Evolutionary conservation across 2,797 vertebrate species (phyloP), one percentile per base, ranked within the genome.

Genomic region (Podargus strigoides): DNA sequence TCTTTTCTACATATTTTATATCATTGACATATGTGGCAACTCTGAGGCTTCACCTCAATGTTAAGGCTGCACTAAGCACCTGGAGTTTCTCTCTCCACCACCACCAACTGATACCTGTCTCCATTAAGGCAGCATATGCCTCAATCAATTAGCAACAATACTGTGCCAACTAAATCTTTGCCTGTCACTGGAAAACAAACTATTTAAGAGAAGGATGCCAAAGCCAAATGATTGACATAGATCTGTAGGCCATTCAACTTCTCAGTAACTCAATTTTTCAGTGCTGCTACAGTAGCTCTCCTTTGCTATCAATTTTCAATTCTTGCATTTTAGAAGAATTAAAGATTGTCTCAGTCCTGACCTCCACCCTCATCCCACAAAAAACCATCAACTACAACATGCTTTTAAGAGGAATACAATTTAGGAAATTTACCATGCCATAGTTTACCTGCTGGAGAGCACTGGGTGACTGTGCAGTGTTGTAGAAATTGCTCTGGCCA

Each of bases 401-500:
- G 68, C 49, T 76, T 88, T 88, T 67, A 96, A 92, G 91, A 91
- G 94, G 79, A 93, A 93, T 93, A 97, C 96, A 97, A 97, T 27
- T 83, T 56, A 94, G 97, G 97, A 96, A 97, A 98, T 98, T 98
- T 98, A 98, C 98, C 98, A 96, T 97, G 98, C 97, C 96, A 98
- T 95, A 98, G 92, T 94, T 97, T 98, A 99, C 99, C 99, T 99
- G 99, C 97, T 99, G 99, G 94, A 99, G 98, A 90, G 98, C 98
- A 95, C 98, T 99, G 64, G 99, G 98, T 49, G 99, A 99, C 95
- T 99, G 99, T 70, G 99, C 98, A 93, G 98, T 99, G 95, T 99
- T 99, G 94, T 99, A 99, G 97, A 99, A 99, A 95, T 98, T 99
- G 91, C 98, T 99, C 97, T 99, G 99, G 64, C 98, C 98, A 90